phyloP scores from a whole-genome alignment of 2,113 vertebrate genomes.

The Pygoscelis antarcticus region DNA sequence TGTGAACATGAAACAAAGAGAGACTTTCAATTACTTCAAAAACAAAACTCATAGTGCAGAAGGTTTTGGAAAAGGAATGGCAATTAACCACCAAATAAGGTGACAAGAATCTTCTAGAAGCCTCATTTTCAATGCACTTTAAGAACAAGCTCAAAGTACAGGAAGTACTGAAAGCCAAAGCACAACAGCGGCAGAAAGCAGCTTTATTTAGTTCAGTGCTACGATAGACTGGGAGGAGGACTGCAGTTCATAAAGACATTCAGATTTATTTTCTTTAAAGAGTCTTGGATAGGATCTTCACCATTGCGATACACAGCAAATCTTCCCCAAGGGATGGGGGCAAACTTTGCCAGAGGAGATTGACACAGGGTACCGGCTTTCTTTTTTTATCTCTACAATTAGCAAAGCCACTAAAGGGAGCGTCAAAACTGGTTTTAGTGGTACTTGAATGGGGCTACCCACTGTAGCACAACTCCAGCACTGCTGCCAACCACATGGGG shows the following conservation, averaged over 20 bases:
- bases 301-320: rapidly evolving
- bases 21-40: conserved; percentile 74
- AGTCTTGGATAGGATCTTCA: background rate
- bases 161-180: conserved; percentile 5
- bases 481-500: background rate
- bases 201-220: background rate
- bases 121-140: conserved; percentile 42
- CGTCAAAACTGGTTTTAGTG: background rate
- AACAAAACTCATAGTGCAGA: conserved; percentile 57
- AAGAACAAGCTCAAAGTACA: conserved; percentile 55
- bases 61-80: conserved; percentile 60
- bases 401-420: background rate
- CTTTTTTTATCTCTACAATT: background rate
- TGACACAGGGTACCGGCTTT: background rate
- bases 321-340: background rate
- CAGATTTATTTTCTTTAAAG: background rate
- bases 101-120: conserved; percentile 68
- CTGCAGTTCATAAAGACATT: background rate
- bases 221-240: background rate
- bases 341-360: background rate
- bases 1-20: conserved; percentile 74
- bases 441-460: no score
- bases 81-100: conserved; percentile 71
- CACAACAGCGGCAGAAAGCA: background rate
- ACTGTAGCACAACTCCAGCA: background rate